These are phyloP conservation scores for Gila orcuttii DNA, from an alignment of 2,113 vertebrate species.

Conservation along the genomic window DNA sequence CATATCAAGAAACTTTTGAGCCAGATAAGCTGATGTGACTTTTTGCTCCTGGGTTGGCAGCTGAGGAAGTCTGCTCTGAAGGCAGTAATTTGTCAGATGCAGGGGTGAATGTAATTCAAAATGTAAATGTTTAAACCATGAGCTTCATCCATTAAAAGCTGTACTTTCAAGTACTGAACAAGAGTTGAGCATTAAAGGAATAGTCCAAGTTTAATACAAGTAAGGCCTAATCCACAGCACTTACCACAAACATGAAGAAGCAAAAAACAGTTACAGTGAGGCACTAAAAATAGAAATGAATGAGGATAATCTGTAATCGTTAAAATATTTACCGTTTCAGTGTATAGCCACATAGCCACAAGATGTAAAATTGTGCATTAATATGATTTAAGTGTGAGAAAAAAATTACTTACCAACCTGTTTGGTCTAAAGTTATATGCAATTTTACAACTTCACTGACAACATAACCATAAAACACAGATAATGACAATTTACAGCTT, in stretches of 20 bases:
- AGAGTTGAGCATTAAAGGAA: not conserved
- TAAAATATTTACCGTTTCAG: not conserved
- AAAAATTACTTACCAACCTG: not conserved
- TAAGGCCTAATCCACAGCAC: not conserved
- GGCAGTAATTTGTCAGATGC: not conserved
- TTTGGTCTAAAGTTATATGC: too few relatives aligned
- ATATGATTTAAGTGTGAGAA: not conserved
- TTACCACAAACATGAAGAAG: not conserved
- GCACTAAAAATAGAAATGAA: not conserved
- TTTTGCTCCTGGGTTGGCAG: not conserved
- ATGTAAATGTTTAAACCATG: slow-evolving; percentile 23
- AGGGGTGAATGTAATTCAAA: not conserved
- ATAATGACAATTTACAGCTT: too few relatives aligned
- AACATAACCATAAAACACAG: too few relatives aligned
- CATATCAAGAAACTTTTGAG: not conserved
- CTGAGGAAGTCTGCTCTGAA: not conserved
- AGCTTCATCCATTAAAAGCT: slow-evolving; percentile 7
- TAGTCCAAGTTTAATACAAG: not conserved
- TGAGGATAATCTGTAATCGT: not conserved
- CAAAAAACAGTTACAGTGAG: not conserved
- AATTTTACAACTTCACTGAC: too few relatives aligned
- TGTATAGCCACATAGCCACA: too few relatives aligned
- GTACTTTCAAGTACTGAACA: not conserved
- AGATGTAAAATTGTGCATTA: too few relatives aligned
- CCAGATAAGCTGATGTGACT: too few relatives aligned